Evolutionary conservation across 2,113 vertebrate genomes (phyloP).

Genomic region (Bujurquina vittata): DNA sequence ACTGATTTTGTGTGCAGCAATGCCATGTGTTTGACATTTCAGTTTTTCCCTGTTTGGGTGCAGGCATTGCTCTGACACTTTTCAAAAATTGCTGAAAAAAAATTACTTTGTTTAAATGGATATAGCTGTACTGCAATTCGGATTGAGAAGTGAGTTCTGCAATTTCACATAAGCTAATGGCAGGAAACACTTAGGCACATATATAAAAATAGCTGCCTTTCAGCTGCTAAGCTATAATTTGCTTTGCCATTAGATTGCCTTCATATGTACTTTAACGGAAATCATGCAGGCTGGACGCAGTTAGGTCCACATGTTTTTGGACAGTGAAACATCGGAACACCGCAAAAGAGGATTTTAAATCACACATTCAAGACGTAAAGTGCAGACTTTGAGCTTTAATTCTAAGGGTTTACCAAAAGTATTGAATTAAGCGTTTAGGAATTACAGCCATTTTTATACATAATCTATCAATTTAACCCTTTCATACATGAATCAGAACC

Average conservation of each 20-base stretch:
- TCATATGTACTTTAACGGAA: neutral
- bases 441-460: neutral
- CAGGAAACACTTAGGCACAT: neutral
- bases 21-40: slow-evolving; percentile 58
- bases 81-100: slow-evolving; percentile 31
- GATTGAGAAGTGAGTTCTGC: neutral
- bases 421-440: neutral
- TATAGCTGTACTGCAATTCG: neutral
- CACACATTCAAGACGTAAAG: too few species aligned
- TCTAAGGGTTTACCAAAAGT: neutral
- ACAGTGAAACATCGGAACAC: neutral
- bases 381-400: neutral
- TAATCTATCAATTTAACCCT: neutral
- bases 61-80: slow-evolving; percentile 33
- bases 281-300: neutral
- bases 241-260: neutral
- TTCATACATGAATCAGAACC: too few species aligned
- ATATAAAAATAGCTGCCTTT: slow-evolving; percentile 8
- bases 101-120: neutral
- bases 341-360: neutral
- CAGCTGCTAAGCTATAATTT: slow-evolving; percentile 1
- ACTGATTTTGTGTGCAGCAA: slow-evolving; percentile 53
- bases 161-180: neutral
- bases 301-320: neutral
- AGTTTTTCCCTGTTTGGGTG: slow-evolving; percentile 38